Evolutionary conservation across 2,113 vertebrate genomes (phyloP), one percentile per base, ranked within the genome.

Genomic region (Crotalus viridis): DNA sequence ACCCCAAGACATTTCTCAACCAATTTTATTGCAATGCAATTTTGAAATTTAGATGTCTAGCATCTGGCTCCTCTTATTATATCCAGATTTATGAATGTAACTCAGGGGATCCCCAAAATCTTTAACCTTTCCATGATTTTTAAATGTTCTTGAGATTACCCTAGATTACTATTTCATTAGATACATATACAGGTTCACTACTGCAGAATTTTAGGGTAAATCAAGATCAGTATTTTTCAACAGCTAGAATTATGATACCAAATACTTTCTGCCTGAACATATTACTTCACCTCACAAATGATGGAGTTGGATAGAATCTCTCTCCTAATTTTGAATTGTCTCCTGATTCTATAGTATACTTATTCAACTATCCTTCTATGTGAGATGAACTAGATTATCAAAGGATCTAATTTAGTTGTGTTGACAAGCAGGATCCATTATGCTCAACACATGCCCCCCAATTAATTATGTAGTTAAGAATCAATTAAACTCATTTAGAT

Each of bases 1-100:
- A 85, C 22, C 92, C 88, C 92, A 59, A n/a, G 52, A 89, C 88
- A 24, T 54, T n/a, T 87, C 56, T 85, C 87, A 57, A 89, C 88
- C 89, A 92, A 6, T 43, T 52, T 89, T 89, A 48, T 59, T 12
- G 54, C 64, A 91, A 85, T 85, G 88, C 86, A 48, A 52, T 85
- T 91, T 89, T 89, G 64, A 87, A 89, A 39, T 81, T 33, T 54
- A 81, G 26, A 91, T 54, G 48, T 28, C 21, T 86, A 55, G 86
- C 86, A 88, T 91, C 90, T 43, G 52, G 86, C 1, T 88, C 52
- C 6, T 51, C 64, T 89, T 51, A 51, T 33, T 24, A 39, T 22
- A 91, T 51, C 43, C 87, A 52, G 89, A 52, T 86, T 26, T 59
- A 26, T 24, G 52, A 33, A 89, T 46, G 10, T n/a, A 86, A 15